Evolutionary conservation across 2,888 invertebrate species (phyloP).

Genomic region (Siphonodentalium dalli): DNA sequence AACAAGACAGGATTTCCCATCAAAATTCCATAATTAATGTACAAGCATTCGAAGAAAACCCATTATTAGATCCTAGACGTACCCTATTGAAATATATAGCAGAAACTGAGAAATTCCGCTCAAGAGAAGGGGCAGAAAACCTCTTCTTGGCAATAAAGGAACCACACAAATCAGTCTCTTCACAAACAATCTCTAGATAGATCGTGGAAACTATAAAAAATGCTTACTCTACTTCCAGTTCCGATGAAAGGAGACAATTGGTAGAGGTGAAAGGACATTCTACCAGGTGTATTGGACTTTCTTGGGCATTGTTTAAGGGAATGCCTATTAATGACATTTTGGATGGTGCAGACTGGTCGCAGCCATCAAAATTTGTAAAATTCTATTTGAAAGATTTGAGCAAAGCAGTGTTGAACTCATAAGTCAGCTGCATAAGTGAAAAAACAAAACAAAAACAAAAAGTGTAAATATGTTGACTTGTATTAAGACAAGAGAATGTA

Average conservation of each 20-base stretch:
- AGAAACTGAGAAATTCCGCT: constrained; percentile 16
- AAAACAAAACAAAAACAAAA: too few relatives aligned
- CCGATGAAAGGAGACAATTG: constrained; percentile 6
- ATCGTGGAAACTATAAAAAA: constrained; percentile 17
- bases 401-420: too few relatives aligned
- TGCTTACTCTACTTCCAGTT: too few relatives aligned
- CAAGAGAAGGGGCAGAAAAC: constrained; percentile 2
- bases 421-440: too few relatives aligned
- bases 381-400: constrained; percentile 13
- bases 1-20: constrained; percentile 19
- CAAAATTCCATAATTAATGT: constrained; percentile 6
- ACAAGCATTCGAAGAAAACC: constrained; percentile 16
- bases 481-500: too few relatives aligned
- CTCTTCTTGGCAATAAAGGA: constrained; percentile 22
- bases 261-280: constrained; percentile 15
- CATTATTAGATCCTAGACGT: constrained; percentile 17
- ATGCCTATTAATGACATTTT: constrained; percentile 14
- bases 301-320: constrained; percentile 22
- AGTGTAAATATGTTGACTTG: too few relatives aligned
- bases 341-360: constrained; percentile 19
- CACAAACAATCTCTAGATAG: constrained; percentile 27
- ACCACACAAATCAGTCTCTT: constrained; percentile 22
- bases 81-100: constrained; percentile 13
- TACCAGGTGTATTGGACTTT: constrained; percentile 22
- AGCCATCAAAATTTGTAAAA: constrained; percentile 19